Evolutionary conservation across 2,113 vertebrate species (phyloP), one percentile per base, ranked within the genome.

Genomic region (Actinemys pallida): DNA sequence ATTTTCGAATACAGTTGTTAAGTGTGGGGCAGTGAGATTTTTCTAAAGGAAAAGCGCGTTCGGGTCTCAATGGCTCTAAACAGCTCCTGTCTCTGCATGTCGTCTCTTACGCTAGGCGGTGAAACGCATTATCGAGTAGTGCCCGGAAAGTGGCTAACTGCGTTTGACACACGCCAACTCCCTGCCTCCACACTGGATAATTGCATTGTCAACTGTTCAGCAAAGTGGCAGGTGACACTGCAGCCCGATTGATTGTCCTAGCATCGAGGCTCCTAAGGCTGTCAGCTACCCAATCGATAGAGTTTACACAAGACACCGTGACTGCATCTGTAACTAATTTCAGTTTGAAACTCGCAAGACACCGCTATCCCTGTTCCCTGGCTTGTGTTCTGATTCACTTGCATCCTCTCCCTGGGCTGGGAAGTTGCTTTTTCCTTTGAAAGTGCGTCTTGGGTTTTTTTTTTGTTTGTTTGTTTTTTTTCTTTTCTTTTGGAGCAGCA

Each of bases 131-230:
- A 98, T 98, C 97, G 98, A 98, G 98, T 97, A 90, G 98, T 96
- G 97, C 97, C 98, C 97, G 96, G 98, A 98, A 98, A 98, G 98
- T 97, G 97, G 98, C 98, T 99, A 99, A 99, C 98, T 98, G 98
- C 98, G 97, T 98, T 98, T 98, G 98, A 99, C 98, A 98, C 98
- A 98, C 98, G 98, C 98, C 98, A 98, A 98, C 98, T 99, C 98
- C 97, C 98, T 98, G 98, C 98, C 98, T 99, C 98, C 98, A 98
- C 98, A 98, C 98, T 98, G 98, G 98, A 98, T 99, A 99, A 99
- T 99, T 99, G 98, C 98, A 98, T 99, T 98, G 98, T 98, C 98
- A 98, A 98, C 98, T 98, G 98, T 98, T 98, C 98, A 98, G 98
- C 97, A 98, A 98, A 98, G 98, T 98, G 98, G 98, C 98, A 99